Percentiles rank a stretch among this genome's conserved stretches.
Conservation (phyloP, 2,888 invertebrate genomes). For the Mactromeris polynyma region DNA sequence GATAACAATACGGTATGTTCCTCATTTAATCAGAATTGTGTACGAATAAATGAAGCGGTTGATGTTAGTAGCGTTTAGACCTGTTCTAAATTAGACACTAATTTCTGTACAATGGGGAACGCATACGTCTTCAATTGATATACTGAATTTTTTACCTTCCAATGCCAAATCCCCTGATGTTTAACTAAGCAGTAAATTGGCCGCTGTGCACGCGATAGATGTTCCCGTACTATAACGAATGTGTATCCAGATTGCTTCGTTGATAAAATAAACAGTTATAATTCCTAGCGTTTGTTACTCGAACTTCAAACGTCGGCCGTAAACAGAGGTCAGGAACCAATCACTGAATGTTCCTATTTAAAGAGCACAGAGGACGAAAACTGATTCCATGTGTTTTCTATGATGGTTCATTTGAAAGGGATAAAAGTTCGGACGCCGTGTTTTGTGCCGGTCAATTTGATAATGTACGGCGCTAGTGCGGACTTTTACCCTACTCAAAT, state of each 20-base stretch:
- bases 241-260: conserved; percentile 41
- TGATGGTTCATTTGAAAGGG: background rate
- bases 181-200: conserved; percentile 60
- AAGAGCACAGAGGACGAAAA: background rate
- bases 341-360: background rate
- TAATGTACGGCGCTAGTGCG: background rate
- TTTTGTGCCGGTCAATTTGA: conserved; percentile 9
- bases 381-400: background rate
- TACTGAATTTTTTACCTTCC: conserved; percentile 13
- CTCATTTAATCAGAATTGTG: background rate
- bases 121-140: conserved; percentile 31
- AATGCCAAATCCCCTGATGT: conserved; percentile 28
- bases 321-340: background rate
- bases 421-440: background rate
- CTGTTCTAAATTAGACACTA: conserved; percentile 19
- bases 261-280: conserved; percentile 62
- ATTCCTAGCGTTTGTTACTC: conserved; percentile 27
- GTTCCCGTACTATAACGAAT: conserved; percentile 48
- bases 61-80: background rate
- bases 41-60: background rate
- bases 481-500: background rate
- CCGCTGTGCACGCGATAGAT: conserved; percentile 26
- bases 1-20: background rate
- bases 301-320: conserved; percentile 29
- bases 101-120: conserved; percentile 5